phyloP scores from a whole-genome alignment of 2,113 vertebrate species.

The Tragelaphus buxtoni region DNA sequence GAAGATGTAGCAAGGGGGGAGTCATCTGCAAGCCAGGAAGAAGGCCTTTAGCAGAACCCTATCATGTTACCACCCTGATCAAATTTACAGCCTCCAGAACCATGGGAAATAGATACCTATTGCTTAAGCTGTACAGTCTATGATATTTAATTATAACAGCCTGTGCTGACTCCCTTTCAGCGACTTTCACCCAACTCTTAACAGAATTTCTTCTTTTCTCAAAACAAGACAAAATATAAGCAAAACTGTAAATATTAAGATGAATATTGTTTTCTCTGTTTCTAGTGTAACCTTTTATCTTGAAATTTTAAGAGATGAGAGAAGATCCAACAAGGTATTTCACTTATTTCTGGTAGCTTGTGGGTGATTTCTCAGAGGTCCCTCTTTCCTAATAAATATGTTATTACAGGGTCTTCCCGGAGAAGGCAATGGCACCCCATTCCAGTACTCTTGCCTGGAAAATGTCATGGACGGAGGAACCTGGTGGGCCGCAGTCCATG shows the following conservation, averaged over 20 bases:
- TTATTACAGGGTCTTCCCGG: not conserved
- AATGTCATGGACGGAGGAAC: no score
- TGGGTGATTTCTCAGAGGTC: not conserved
- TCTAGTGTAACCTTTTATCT: not conserved
- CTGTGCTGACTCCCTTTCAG: not conserved
- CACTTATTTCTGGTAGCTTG: not conserved
- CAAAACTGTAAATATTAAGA: not conserved
- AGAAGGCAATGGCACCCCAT: no score
- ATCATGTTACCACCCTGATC: not conserved
- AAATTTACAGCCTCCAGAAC: not conserved
- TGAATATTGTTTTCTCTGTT: not conserved
- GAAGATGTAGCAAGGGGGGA: not conserved
- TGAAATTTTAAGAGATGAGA: not conserved
- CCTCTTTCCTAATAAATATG: not conserved
- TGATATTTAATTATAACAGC: not conserved
- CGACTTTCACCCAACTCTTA: not conserved
- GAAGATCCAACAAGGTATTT: not conserved
- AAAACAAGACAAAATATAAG: not conserved
- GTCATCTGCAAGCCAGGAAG: not conserved
- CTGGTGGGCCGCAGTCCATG: no score
- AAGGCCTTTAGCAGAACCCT: not conserved
- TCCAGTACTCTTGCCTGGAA: no score
- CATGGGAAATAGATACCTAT: not conserved
- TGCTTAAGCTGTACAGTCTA: not conserved
- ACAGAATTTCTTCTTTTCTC: not conserved